Conservation (phyloP, 1,140 invertebrate species). For the Chrysomallon squamiferum region DNA sequence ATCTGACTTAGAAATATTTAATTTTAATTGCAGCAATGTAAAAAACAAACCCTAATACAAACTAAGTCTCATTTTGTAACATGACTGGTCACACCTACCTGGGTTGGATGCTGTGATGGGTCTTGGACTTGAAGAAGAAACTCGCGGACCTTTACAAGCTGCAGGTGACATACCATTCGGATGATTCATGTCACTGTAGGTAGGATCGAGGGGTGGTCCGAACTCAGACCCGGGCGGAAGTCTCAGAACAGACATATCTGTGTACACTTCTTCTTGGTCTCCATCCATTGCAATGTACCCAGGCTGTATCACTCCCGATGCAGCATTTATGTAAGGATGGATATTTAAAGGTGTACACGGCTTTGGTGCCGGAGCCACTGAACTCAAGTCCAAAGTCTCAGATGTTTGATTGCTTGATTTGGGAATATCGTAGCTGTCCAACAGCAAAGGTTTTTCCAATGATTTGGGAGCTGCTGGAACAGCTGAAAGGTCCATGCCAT, state of each 20-base stretch:
- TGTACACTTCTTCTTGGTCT: conserved; percentile 7
- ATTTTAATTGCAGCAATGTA: too few species aligned
- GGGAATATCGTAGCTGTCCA: conserved; percentile 22
- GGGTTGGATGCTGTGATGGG: conserved; percentile 1
- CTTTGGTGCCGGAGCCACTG: conserved; percentile 19
- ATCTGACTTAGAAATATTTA: too few species aligned
- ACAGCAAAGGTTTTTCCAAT: neutral
- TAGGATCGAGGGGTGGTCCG: neutral
- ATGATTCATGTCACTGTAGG: conserved; percentile 21
- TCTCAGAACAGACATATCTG: conserved; percentile 2
- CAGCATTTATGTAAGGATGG: conserved; percentile 33
- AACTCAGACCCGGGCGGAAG: conserved; percentile 5
- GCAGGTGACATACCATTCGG: conserved; percentile 20
- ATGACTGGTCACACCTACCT: too few species aligned
- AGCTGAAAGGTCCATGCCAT: neutral
- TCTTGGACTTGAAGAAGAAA: neutral
- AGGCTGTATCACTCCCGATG: conserved; percentile 13
- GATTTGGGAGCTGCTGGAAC: conserved; percentile 1
- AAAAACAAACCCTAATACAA: too few species aligned
- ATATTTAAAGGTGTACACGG: conserved; percentile 1
- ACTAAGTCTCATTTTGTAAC: too few species aligned
- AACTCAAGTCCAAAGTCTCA: neutral
- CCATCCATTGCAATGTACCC: conserved; percentile 25
- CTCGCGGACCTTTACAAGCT: conserved; percentile 14
- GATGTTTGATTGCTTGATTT: neutral